Evolutionary conservation across 2,113 vertebrate genomes (phyloP).

Genomic region (Psettodes erumei): DNA sequence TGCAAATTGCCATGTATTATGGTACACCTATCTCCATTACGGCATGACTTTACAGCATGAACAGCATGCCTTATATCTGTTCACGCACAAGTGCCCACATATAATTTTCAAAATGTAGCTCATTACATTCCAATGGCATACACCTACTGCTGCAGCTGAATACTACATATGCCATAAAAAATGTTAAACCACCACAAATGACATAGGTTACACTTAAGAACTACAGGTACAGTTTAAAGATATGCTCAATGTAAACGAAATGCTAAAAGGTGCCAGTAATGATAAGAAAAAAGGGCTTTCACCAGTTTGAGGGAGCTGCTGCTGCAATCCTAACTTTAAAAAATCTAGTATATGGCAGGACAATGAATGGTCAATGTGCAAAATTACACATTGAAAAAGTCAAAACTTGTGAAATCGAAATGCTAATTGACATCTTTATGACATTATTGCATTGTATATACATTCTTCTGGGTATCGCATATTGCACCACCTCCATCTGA

Average conservation of each 20-base stretch:
- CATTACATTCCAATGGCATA: not conserved
- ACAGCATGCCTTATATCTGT: not conserved
- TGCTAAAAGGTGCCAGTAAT: not conserved
- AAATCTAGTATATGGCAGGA: too few species aligned
- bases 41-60: slow-evolving; percentile 2
- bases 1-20: slow-evolving; percentile 5
- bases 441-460: too few species aligned
- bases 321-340: too few species aligned
- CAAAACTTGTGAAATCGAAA: too few species aligned
- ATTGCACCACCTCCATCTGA: too few species aligned
- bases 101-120: not conserved
- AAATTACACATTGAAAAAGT: too few species aligned
- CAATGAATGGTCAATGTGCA: too few species aligned
- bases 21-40: not conserved
- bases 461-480: too few species aligned
- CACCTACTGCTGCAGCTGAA: not conserved
- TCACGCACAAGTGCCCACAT: slow-evolving; percentile 22
- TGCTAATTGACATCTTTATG: too few species aligned
- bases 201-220: not conserved
- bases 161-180: not conserved
- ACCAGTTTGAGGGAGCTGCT: not conserved
- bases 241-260: not conserved
- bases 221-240: not conserved
- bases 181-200: not conserved
- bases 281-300: not conserved